Evolutionary conservation across 2,797 vertebrate genomes (phyloP).

Genomic region (Silurus lanzhouensis): DNA sequence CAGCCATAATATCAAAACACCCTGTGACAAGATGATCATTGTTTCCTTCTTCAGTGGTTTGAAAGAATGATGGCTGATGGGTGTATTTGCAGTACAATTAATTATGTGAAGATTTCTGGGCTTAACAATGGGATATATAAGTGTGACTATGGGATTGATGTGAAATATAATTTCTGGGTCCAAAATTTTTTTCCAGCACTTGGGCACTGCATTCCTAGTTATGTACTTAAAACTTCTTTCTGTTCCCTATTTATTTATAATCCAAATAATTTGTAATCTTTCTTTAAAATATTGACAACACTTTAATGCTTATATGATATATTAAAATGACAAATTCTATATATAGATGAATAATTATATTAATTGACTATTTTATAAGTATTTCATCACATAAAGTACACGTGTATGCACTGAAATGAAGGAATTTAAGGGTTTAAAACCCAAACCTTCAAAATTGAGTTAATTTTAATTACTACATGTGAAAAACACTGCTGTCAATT

Average conservation of each 20-base stretch:
- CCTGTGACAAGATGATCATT: too few relatives aligned
- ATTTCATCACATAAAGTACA: background rate
- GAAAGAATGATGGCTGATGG: too few relatives aligned
- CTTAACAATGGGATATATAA: background rate
- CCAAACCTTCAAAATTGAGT: background rate
- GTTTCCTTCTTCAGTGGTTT: too few relatives aligned
- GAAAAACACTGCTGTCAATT: constrained; percentile 36
- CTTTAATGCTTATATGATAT: background rate
- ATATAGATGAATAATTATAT: background rate
- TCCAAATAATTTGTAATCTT: too few relatives aligned
- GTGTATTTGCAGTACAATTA: background rate
- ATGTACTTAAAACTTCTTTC: background rate
- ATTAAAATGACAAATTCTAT: background rate
- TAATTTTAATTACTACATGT: background rate
- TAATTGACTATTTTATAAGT: background rate
- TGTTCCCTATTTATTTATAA: background rate
- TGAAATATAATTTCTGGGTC: background rate
- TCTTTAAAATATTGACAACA: background rate
- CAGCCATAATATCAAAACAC: too few relatives aligned
- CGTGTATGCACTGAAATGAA: background rate
- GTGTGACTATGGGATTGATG: background rate
- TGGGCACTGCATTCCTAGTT: background rate
- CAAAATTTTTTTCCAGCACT: background rate
- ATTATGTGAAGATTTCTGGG: background rate
- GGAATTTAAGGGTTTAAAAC: too few relatives aligned